A percentile compares a stretch with the other conserved stretches of the same genome.
These are phyloP conservation scores for Aphelocoma californica DNA, from an alignment of 2,797 vertebrate genomes.

Conservation along the genomic window DNA sequence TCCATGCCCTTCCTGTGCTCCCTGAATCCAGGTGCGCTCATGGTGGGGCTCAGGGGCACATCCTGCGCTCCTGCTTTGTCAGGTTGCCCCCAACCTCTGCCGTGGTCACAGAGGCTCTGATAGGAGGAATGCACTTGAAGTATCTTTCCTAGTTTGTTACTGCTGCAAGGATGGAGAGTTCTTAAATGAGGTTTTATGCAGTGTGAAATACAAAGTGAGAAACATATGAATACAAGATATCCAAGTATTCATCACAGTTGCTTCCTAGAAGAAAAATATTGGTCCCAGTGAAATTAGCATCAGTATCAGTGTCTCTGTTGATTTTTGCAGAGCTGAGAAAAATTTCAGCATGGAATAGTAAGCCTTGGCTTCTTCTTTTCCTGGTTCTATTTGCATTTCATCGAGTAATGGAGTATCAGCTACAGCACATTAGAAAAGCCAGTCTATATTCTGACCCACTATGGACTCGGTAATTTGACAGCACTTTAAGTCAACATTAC, in stretches of 20 bases:
- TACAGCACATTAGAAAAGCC: not conserved
- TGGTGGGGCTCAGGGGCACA: not conserved
- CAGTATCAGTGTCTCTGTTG: not conserved
- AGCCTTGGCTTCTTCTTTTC: not conserved
- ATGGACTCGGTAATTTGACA: not conserved
- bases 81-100: not conserved
- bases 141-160: not conserved
- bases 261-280: not conserved
- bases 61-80: not conserved
- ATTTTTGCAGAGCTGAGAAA: conserved; percentile 16
- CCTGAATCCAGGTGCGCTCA: not conserved
- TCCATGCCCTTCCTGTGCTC: not conserved
- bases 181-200: not conserved
- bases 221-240: not conserved
- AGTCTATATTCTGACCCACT: not conserved
- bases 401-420: not conserved
- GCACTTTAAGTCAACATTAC: not conserved
- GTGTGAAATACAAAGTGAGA: not conserved
- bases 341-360: not conserved
- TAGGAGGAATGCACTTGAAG: not conserved
- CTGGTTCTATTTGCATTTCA: not conserved
- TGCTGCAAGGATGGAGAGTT: not conserved
- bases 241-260: not conserved
- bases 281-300: not conserved
- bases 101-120: not conserved